phyloP scores from a whole-genome alignment of 2,888 invertebrate species.

The Plagodis dolabraria region DNA sequence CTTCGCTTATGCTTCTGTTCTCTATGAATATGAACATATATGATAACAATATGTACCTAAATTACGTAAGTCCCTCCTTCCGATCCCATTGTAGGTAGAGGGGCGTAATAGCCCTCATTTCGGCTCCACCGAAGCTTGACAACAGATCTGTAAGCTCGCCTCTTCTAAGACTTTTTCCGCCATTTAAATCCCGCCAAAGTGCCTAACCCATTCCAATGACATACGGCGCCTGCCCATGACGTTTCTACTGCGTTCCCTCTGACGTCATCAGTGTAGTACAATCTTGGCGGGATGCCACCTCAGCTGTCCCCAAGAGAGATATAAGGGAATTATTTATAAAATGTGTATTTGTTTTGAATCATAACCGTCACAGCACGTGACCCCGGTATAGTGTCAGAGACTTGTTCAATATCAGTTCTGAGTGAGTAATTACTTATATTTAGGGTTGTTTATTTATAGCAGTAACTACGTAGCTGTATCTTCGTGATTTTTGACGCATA shows the following conservation, averaged over 20 bases:
- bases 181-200: slow-evolving; percentile 1
- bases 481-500: no score
- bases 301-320: slow-evolving; percentile 66
- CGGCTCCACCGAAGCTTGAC: no score
- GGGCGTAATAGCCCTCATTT: no score
- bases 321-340: slow-evolving; percentile 74
- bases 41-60: no score
- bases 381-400: slow-evolving; percentile 35
- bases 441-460: no score
- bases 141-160: no score
- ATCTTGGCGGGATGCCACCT: slow-evolving; percentile 69
- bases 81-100: no score
- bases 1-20: no score
- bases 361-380: slow-evolving; percentile 63
- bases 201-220: slow-evolving; percentile 27
- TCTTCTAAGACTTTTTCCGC: slow-evolving; percentile 5
- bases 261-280: slow-evolving; percentile 38
- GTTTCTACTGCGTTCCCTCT: slow-evolving; percentile 26
- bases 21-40: no score
- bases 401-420: slow-evolving; percentile 8
- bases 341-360: slow-evolving; percentile 77
- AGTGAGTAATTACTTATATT: no score
- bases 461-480: no score
- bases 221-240: slow-evolving; percentile 40
- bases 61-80: no score